Evolutionary conservation across 2,888 invertebrate species (phyloP), one percentile per base, ranked within the genome.

Genomic region (Ochropleura leucogaster): DNA sequence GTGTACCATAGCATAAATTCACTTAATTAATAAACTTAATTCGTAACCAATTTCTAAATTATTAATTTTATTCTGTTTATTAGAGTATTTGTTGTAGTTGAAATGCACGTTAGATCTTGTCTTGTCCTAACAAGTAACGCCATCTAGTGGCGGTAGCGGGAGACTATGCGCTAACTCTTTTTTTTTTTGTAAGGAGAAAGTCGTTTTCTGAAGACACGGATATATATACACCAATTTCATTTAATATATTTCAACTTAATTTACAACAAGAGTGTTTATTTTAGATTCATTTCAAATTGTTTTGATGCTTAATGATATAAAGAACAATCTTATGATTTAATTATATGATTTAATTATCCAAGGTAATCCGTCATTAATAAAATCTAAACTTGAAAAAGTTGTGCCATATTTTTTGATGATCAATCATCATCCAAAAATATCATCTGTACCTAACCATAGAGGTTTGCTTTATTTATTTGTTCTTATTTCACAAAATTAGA

Each of bases 141-240:
- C 82, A 82, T 82, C 83, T 82, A 75, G 72, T 68, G 1, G 20
- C n/a, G 40, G 14, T 12, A 42, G n/a, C 8, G 5, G 9, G 75
- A 64, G 60, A 60, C 40, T 3, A 0, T 14, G n/a, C 16, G 46
- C 49, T 47, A 8, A 46, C 10, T 68, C 57, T 10, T 55, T 57
- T 1, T 0, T 51, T 51, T 71, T 51, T 59, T 42, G 14, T 14
- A 9, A n/a, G n/a, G n/a, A n/a, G n/a, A n/a, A 9, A n/a, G 4
- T 42, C 3, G 20, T 18, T 46, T 0, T 40, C 44, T 46, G 30
- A 47, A 10, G 12, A 20, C 46, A 1, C 1, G 40, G 12, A 14
- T 53, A 53, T 5, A 16, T 18, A 3, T 18, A 40, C 2, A 6
- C 16, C 40, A n/a, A n/a, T 40, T 42, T 10, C 0, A 47, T 42